These are phyloP conservation scores for Catocala nupta DNA, from an alignment of 2,888 invertebrate species.

Conservation along the genomic window DNA sequence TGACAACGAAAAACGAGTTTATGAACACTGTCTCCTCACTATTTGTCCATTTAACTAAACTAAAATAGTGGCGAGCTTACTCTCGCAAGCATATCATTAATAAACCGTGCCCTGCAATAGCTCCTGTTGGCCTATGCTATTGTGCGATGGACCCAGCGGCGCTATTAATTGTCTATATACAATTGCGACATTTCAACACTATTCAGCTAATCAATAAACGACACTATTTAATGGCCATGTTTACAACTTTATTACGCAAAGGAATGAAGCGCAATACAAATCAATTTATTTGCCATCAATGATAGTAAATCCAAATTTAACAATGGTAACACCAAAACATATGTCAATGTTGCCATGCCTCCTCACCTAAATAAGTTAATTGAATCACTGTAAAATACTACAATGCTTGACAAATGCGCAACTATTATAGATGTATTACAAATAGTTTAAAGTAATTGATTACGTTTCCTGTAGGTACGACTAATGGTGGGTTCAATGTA, in stretches of 20 bases:
- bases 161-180: slow-evolving; percentile 8
- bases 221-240: slow-evolving; percentile 16
- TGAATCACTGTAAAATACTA: slow-evolving; percentile 57
- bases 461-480: slow-evolving; percentile 69
- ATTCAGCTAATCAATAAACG: slow-evolving; percentile 14
- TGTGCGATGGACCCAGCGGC: slow-evolving; percentile 1
- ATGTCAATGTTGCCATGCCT: slow-evolving; percentile 46
- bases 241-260: slow-evolving; percentile 19
- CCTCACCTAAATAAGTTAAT: slow-evolving; percentile 55
- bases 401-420: slow-evolving; percentile 60
- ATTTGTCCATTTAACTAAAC: no score
- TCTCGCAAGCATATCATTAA: not conserved
- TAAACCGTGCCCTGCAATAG: slow-evolving; percentile 1
- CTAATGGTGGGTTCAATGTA: slow-evolving; percentile 52
- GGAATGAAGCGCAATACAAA: slow-evolving; percentile 24
- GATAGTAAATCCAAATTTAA: slow-evolving; percentile 24
- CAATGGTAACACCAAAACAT: slow-evolving; percentile 50
- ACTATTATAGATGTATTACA: slow-evolving; percentile 49
- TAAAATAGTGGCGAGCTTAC: no score
- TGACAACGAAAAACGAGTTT: no score
- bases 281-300: slow-evolving; percentile 42
- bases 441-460: slow-evolving; percentile 63
- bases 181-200: slow-evolving; percentile 12
- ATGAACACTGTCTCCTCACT: no score
- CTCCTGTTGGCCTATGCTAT: slow-evolving; percentile 3